phyloP scores from a whole-genome alignment of 2,888 invertebrate species.

The Cacoxenus indagator region DNA sequence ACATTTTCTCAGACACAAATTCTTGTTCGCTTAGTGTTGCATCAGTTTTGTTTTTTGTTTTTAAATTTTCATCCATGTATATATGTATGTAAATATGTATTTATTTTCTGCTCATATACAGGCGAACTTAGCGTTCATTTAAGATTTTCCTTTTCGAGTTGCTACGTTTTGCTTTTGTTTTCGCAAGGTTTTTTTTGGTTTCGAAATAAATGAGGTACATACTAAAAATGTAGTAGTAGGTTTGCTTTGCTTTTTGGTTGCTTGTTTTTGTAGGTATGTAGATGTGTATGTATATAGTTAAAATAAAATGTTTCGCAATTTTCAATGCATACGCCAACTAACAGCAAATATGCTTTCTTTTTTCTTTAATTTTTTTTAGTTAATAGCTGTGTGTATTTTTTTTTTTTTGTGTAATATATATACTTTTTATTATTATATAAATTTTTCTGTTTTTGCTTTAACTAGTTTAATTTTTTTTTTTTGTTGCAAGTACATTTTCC shows the following conservation, averaged over 20 bases:
- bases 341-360: constrained; percentile 21
- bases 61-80: constrained; percentile 26
- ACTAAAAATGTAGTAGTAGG: constrained; percentile 65
- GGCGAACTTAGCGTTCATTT: constrained; percentile 23
- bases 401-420: constrained; percentile 48
- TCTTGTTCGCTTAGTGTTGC: background rate
- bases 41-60: background rate
- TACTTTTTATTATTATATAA: constrained; percentile 43
- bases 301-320: background rate
- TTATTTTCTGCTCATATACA: constrained; percentile 36
- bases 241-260: constrained; percentile 44
- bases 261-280: background rate
- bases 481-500: constrained; percentile 64
- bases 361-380: constrained; percentile 40
- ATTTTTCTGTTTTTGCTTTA: constrained; percentile 37
- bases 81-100: constrained; percentile 41
- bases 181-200: constrained; percentile 41
- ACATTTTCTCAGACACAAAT: background rate
- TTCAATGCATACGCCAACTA: background rate
- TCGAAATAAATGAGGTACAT: constrained; percentile 61
- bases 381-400: constrained; percentile 34
- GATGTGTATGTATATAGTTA: background rate
- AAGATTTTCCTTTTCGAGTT: constrained; percentile 28
- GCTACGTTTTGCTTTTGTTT: constrained; percentile 36
- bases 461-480: constrained; percentile 30